These are phyloP conservation scores for Drosophila merina DNA, from an alignment of 2,888 invertebrate species.

Conservation along the genomic window DNA sequence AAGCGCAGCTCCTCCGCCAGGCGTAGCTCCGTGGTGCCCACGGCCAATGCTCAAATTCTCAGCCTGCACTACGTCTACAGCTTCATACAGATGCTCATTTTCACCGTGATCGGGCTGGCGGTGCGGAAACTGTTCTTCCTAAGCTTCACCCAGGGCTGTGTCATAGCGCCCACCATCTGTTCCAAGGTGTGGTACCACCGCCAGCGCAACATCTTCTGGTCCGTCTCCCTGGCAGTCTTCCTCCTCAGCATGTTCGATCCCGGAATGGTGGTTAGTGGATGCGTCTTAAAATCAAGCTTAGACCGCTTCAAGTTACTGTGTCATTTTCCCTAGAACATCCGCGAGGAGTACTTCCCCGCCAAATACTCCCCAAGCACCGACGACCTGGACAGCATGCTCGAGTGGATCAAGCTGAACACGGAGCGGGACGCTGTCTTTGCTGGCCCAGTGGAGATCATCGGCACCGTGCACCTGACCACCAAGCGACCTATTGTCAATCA, in stretches of 20 bases:
- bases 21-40: slow-evolving; percentile 53
- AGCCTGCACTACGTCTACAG: slow-evolving; percentile 86
- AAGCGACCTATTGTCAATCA: slow-evolving; percentile 92
- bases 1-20: slow-evolving; percentile 14
- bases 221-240: slow-evolving; percentile 84
- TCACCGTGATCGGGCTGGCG: slow-evolving; percentile 82
- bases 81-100: slow-evolving; percentile 89
- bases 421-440: slow-evolving; percentile 90
- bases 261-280: slow-evolving; percentile 76
- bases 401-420: slow-evolving; percentile 89
- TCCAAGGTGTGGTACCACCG: slow-evolving; percentile 86
- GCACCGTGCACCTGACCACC: slow-evolving; percentile 91
- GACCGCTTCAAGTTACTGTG: not conserved
- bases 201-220: slow-evolving; percentile 83
- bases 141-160: slow-evolving; percentile 83
- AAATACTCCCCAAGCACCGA: slow-evolving; percentile 86
- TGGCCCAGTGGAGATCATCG: slow-evolving; percentile 93
- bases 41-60: slow-evolving; percentile 56
- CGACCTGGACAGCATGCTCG: slow-evolving; percentile 90
- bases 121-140: slow-evolving; percentile 83
- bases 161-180: slow-evolving; percentile 88
- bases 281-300: not conserved
- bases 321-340: slow-evolving; percentile 73
- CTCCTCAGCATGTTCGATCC: slow-evolving; percentile 84
- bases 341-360: slow-evolving; percentile 84